Percentiles rank a stretch among this genome's conserved stretches.
Evolutionary conservation across 2,797 vertebrate genomes (phyloP).

Genomic region (Fistularia commersonii): DNA sequence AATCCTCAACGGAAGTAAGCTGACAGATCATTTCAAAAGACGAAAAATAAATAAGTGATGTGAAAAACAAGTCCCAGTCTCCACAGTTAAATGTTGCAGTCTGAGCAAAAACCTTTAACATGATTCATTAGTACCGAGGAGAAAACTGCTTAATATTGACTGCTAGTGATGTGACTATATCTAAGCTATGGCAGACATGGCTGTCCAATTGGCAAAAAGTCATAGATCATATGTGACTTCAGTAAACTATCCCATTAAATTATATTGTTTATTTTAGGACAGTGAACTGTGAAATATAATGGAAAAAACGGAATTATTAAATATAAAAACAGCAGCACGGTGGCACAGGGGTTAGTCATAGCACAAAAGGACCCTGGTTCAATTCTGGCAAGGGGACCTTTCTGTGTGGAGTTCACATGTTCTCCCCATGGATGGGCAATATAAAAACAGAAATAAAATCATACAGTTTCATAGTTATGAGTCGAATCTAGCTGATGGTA

Average conservation of each 20-base stretch:
- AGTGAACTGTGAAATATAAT: neutral
- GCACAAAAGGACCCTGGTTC: too few species aligned
- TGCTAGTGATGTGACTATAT: slow-evolving; percentile 61
- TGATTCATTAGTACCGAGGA: slow-evolving; percentile 46
- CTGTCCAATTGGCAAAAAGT: slow-evolving; percentile 14
- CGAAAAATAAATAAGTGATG: slow-evolving; percentile 28
- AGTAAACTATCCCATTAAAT: too few species aligned
- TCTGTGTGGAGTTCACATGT: too few species aligned
- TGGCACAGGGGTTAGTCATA: too few species aligned
- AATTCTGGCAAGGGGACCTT: too few species aligned
- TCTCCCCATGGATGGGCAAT: too few species aligned
- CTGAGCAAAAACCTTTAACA: slow-evolving; percentile 37
- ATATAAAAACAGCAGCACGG: too few species aligned
- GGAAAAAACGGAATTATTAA: too few species aligned
- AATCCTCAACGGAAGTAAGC: slow-evolving; percentile 6
- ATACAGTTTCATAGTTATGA: too few species aligned
- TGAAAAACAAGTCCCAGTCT: slow-evolving; percentile 35
- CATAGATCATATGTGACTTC: too few species aligned
- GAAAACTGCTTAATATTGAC: slow-evolving; percentile 69
- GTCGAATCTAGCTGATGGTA: too few species aligned
- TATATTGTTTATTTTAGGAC: neutral
- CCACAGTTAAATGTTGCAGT: slow-evolving; percentile 47
- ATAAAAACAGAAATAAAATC: too few species aligned
- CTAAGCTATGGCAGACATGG: slow-evolving; percentile 35
- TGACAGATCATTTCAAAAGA: slow-evolving; percentile 34